phyloP scores from a whole-genome alignment of 1,140 invertebrate species.

The Dendrolimus kikuchii region DNA sequence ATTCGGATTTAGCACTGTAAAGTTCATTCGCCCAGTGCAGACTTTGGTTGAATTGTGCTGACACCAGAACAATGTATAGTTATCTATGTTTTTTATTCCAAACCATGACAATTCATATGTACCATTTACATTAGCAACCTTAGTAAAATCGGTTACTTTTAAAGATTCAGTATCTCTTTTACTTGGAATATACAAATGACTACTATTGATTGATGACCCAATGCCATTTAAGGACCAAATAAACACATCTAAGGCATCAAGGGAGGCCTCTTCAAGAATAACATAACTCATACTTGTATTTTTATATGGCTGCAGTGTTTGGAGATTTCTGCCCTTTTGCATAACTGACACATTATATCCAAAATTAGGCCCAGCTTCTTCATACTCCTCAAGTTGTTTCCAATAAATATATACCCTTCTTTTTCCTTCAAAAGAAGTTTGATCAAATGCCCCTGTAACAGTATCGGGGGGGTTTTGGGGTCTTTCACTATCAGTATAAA shows the following conservation, averaged over 20 bases:
- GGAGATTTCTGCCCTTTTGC: conserved; percentile 27
- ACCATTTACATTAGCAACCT: conserved; percentile 74
- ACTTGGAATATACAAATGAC: conserved; percentile 75
- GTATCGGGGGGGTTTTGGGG: conserved; percentile 76
- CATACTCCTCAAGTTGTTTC: conserved; percentile 76
- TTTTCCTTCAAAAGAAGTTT: conserved; percentile 63
- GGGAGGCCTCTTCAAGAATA: conserved; percentile 33
- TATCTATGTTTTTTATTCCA: conserved; percentile 55
- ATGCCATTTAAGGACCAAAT: conserved; percentile 73
- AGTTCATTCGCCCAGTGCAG: conserved; percentile 52
- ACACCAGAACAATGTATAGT: conserved; percentile 86
- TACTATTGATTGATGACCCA: conserved; percentile 72
- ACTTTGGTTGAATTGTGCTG: conserved; percentile 52
- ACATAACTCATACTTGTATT: conserved; percentile 58
- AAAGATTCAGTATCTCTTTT: conserved; percentile 73
- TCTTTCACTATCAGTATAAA: conserved; percentile 74
- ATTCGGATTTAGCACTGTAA: conserved; percentile 40
- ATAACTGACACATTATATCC: conserved; percentile 46
- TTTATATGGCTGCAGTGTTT: conserved; percentile 38
- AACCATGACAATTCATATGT: conserved; percentile 83
- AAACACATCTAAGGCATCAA: conserved; percentile 42
- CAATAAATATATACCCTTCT: conserved; percentile 79
- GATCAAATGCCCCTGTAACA: conserved; percentile 78
- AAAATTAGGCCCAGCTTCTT: conserved; percentile 66
- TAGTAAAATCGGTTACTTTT: conserved; percentile 77